Percentiles rank a stretch among this genome's conserved stretches.
Evolutionary conservation across 2,888 invertebrate genomes (phyloP).

Genomic region (Timema cristinae): DNA sequence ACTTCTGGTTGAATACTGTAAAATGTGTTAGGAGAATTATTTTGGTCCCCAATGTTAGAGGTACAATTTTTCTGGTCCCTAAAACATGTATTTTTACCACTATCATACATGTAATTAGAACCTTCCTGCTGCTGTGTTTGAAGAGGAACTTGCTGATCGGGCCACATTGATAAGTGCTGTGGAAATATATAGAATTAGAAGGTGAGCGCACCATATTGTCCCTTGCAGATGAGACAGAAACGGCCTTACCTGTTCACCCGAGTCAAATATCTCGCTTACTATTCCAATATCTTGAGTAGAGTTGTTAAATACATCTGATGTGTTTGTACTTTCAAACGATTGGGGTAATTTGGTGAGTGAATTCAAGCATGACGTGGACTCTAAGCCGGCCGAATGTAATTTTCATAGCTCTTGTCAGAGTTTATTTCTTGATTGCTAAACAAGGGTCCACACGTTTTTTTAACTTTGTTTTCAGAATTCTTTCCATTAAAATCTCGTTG

Average conservation of each 20-base stretch:
- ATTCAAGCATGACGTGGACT: conserved; percentile 15
- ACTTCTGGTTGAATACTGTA: no score
- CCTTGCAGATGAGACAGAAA: not conserved
- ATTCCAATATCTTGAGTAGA: conserved; percentile 10
- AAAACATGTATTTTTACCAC: not conserved
- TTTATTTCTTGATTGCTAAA: not conserved
- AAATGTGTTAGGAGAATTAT: no score
- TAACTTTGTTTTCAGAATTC: not conserved
- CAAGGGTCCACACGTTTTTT: no score
- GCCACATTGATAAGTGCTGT: conserved; percentile 26
- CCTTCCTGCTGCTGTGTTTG: conserved; percentile 12
- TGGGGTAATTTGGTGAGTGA: conserved; percentile 26
- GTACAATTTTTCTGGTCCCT: no score
- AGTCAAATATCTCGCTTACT: not conserved
- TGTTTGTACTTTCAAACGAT: conserved; percentile 19
- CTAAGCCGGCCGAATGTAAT: conserved; percentile 42
- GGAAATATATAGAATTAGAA: conserved; percentile 28
- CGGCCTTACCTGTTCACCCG: conserved; percentile 17
- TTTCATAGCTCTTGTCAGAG: conserved; percentile 38
- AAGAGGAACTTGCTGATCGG: not conserved
- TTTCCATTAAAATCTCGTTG: conserved; percentile 33
- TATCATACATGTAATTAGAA: conserved; percentile 17
- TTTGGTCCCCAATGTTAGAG: no score
- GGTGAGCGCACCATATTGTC: conserved; percentile 18
- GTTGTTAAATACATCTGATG: conserved; percentile 14